Base-by-base conservation (phyloP, 2,888 invertebrate species). In the Volucella inflata region DNA sequence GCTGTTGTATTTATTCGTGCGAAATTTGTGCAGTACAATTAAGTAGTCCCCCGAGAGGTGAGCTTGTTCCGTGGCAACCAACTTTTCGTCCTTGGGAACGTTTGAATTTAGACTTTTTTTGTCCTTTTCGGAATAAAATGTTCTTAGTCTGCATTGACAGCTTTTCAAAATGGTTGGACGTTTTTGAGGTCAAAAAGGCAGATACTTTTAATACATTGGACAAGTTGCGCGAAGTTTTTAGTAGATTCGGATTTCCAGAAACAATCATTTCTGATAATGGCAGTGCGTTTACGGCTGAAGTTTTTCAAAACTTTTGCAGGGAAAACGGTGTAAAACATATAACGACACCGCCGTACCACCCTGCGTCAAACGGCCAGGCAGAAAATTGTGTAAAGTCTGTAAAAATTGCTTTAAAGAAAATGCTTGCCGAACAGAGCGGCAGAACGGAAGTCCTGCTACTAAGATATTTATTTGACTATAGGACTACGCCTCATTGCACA, bases 241-340 rank as follows among this genome's bases (percentile, higher is more conserved):
- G n/a, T n/a, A n/a, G n/a, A n/a, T n/a, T n/a, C n/a, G 55, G 55
- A n/a, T 55, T 55, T 55, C 36, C 11, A n/a, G 14, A 55, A 55
- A 14, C 14, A 11, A 30, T 55, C 38, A 14, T 55, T 55, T 30
- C 55, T 30, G 55, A 55, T n/a, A 55, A 55, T 30, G 55, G 55
- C 36, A 55, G 55, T 38, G 55, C 55, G 8, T 55, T 55, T 30
- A 55, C 55, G 11, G 55, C 55, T 30, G 55, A 55, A 12, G 2
- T 6, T 55, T 55, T 55, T 55, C 30, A 55, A n/a, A 21, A 3
- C 4, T 55, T 55, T 55, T 55, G 30, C 14, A 30, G 8, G 11
- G 55, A 30, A 55, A 55, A 30, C 14, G 55, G 11, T 6, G 8
- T 30, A 30, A 55, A 55, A n/a, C 55, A 55, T n/a, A 14, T 55